Evolutionary conservation across 2,797 vertebrate species (phyloP), one percentile per base, ranked within the genome.

Genomic region (Chelon labrosus): DNA sequence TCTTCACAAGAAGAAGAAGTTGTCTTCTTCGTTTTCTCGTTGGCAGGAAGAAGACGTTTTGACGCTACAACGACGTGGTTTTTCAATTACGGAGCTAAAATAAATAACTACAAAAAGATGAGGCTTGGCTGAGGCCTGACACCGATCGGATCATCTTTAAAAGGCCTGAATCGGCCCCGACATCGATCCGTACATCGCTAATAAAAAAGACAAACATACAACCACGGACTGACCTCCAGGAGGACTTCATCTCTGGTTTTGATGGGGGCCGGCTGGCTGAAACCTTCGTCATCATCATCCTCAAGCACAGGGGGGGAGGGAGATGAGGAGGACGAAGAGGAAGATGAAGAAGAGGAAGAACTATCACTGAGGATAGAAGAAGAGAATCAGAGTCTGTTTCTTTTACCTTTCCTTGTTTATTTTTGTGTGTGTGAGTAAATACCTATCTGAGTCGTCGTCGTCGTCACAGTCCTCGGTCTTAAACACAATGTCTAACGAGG

Each of bases 241-340:
- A 95, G 91, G 50, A 96, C 85, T 71, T 97, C 96, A 75, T 96
- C 95, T 76, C 95, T 95, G 19, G 94, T 95, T 91, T 90, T 96
- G 87, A 96, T 5, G 42, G 90, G 92, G 31, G 54, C 81, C 41
- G 90, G 79, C 68, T 94, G 95, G 74, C 90, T 94, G 73, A 83
- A 73, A 46, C 88, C 92, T 53, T 91, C 91, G 3, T 91, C 86
- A 31, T 94, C 92, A 0, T 94, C 94, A 1, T 89, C 90, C 51
- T 87, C 95, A 2, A 79, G 13, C 41, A 88, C 14, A 3, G 70
- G 87, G 0, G 67, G 58, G 57, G 85, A 91, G 3, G 91, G 94
- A 0, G 93, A 92, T 4, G 93, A 93, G 0, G 94, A 90, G 0
- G 91, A 89, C 1, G 96, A 95, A 0, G 92, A 88, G 2, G 94